Conservation (phyloP, 2,797 vertebrate species). For the Anabacerthia variegaticeps region DNA sequence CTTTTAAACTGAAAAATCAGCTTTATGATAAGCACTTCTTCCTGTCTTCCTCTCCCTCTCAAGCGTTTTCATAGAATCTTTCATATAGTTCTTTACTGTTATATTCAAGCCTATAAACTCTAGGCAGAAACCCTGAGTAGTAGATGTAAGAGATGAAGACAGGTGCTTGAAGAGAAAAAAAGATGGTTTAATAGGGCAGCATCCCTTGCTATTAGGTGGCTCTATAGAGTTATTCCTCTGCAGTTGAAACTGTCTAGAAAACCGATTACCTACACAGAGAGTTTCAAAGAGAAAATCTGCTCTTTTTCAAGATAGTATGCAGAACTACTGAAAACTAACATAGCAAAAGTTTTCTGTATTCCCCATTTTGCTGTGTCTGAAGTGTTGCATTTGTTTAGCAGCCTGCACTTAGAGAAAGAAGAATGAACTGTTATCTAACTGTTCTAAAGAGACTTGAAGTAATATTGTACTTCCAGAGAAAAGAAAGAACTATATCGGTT, state of each 20-base stretch:
- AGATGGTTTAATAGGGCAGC: background rate
- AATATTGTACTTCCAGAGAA: conserved; percentile 16
- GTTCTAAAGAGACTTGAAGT: conserved; percentile 38
- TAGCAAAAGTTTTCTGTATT: background rate
- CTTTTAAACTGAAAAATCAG: background rate
- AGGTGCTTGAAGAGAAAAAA: background rate
- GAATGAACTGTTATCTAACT: background rate
- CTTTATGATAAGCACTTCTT: background rate
- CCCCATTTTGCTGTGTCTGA: background rate
- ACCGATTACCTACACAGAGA: background rate
- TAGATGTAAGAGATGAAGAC: background rate
- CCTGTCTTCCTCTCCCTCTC: background rate
- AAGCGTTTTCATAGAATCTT: background rate
- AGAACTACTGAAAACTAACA: background rate
- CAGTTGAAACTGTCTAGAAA: background rate
- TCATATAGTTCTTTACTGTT: background rate
- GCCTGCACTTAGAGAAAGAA: background rate
- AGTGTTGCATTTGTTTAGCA: conserved; percentile 4
- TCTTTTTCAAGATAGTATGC: background rate
- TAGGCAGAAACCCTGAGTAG: background rate
- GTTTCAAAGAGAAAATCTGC: background rate
- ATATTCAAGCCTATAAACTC: background rate
- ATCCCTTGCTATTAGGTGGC: background rate
- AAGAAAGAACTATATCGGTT: background rate
- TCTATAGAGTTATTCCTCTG: background rate